Base-by-base conservation (phyloP, 2,888 invertebrate genomes). In the Lasioglossum malachurum region DNA sequence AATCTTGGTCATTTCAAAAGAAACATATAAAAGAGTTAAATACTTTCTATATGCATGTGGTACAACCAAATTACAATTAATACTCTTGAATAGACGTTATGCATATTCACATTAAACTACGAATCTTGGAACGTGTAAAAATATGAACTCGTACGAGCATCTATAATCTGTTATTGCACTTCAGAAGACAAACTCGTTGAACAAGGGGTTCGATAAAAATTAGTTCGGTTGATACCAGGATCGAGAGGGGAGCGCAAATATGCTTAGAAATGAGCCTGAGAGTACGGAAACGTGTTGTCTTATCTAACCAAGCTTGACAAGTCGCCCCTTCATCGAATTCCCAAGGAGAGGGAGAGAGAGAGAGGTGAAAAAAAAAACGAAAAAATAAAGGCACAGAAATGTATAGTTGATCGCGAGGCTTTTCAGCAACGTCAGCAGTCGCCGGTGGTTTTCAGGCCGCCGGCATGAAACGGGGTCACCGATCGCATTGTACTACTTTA, bases 401-500 rank as follows among this genome's bases (percentile, higher is more conserved):
- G 35, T 67, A 84, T 81, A 78, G 88, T 83, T 78, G 86, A 89
- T 88, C 83, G 83, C 73, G 73, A 23, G n/a, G 81, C 78, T 79
- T 86, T 88, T 79, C 83, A 78, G 79, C 80, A 53, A 81, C 78
- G 80, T 83, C 83, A 80, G 87, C 84, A 86, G 86, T 78, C 76
- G 88, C 80, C 83, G 76, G 76, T 83, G 89, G 85, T 87, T 89
- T 90, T 79, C 79, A 87, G 88, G 80, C 88, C 78, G 91, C 81
- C 88, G 84, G 88, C 88, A 88, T 75, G 87, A 89, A 91, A 91
- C 87, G 89, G 87, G 91, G 90, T 89, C 90, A 88, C 86, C 89
- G 91, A 92, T 91, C 88, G 89, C 84, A 92, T 92, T 92, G 92
- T 92, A 85, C 87, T 84, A 88, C 87, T 87, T 88, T 84, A 75